Evolutionary conservation across 1,140 invertebrate genomes (phyloP).

Genomic region (Sycophaga agraensis): DNA sequence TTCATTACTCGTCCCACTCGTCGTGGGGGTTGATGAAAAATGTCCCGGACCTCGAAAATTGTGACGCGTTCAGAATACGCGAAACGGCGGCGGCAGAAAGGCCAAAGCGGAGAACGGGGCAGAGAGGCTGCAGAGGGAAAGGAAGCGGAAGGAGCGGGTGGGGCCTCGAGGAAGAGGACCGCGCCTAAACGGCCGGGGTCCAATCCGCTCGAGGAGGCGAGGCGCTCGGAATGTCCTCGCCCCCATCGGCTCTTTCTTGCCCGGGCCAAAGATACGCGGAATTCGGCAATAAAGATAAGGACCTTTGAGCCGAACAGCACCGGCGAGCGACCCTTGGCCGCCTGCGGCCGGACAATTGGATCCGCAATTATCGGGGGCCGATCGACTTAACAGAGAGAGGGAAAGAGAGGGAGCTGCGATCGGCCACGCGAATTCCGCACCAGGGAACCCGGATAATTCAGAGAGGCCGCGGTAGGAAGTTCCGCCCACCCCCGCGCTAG

Average conservation of each 20-base stretch:
- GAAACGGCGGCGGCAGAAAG: background rate
- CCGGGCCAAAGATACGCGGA: slow-evolving; percentile 39
- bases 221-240: slow-evolving; percentile 19
- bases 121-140: too few relatives aligned
- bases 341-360: slow-evolving; percentile 22
- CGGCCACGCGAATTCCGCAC: slow-evolving; percentile 2
- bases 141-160: slow-evolving; percentile 17
- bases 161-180: background rate
- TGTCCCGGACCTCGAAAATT: slow-evolving; percentile 16
- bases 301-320: slow-evolving; percentile 35
- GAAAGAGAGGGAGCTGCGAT: too few relatives aligned
- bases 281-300: slow-evolving; percentile 49
- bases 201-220: slow-evolving; percentile 36
- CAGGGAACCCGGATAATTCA: background rate
- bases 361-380: slow-evolving; percentile 24
- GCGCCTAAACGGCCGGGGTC: slow-evolving; percentile 41
- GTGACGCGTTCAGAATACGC: background rate
- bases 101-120: too few relatives aligned
- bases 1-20: background rate
- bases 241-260: slow-evolving; percentile 43
- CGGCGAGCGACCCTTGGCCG: background rate
- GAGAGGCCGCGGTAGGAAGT: background rate
- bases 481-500: too few relatives aligned
- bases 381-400: slow-evolving; percentile 22
- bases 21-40: slow-evolving; percentile 1